Evolutionary conservation across 2,113 vertebrate genomes (phyloP).

Genomic region (Zapornia atra): DNA sequence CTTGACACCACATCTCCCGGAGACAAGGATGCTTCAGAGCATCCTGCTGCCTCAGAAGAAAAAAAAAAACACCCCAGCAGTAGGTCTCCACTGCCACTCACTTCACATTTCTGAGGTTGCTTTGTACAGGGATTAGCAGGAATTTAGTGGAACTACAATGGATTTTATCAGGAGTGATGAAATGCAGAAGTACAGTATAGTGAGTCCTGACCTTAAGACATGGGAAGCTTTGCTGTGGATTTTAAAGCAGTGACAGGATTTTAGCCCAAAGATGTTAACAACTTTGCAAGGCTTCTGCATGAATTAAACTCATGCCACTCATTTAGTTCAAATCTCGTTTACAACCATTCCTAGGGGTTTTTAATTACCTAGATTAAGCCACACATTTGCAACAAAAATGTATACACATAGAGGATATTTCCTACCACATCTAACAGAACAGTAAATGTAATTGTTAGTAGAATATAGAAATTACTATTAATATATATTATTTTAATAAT

Average conservation of each 20-base stretch:
- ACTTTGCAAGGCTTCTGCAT: neutral
- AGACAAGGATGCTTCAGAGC: neutral
- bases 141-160: neutral
- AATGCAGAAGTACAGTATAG: neutral
- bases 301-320: neutral
- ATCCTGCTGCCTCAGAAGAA: neutral
- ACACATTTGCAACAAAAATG: neutral
- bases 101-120: neutral
- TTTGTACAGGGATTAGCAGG: neutral
- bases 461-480: neutral
- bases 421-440: neutral
- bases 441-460: neutral
- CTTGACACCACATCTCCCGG: neutral
- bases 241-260: neutral
- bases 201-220: neutral
- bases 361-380: neutral
- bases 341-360: neutral
- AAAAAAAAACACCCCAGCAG: neutral
- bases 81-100: neutral
- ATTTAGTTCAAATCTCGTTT: neutral
- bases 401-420: neutral
- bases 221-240: neutral
- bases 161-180: neutral
- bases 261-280: neutral
- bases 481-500: neutral